Conservation (phyloP, 1,140 invertebrate species). For the Dinoponera quadriceps region DNA sequence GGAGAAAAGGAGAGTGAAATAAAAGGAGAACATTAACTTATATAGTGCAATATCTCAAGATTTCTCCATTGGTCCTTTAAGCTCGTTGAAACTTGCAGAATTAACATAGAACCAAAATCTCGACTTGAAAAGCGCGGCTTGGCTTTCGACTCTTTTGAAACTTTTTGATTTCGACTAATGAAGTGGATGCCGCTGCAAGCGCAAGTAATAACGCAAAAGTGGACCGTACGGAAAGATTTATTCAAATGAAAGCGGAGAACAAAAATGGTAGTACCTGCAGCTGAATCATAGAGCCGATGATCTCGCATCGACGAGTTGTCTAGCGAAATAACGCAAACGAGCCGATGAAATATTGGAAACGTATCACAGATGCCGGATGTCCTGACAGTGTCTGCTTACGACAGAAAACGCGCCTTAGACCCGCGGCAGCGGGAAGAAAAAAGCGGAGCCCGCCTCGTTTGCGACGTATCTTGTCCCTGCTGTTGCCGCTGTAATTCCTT, state of each 20-base stretch:
- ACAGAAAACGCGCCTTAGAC: slow-evolving; percentile 61
- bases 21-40: no score
- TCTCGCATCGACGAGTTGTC: slow-evolving; percentile 66
- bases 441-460: slow-evolving; percentile 34
- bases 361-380: slow-evolving; percentile 60
- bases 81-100: no score
- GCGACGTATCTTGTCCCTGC: slow-evolving; percentile 28
- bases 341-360: slow-evolving; percentile 71
- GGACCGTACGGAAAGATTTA: background rate
- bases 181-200: background rate
- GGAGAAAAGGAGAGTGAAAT: no score
- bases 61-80: no score
- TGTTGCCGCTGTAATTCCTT: slow-evolving; percentile 10
- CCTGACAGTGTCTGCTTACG: slow-evolving; percentile 64
- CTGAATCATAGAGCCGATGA: slow-evolving; percentile 37
- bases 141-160: background rate
- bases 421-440: background rate
- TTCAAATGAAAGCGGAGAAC: slow-evolving; percentile 11
- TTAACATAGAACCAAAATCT: no score
- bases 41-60: no score
- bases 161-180: background rate
- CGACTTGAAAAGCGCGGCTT: background rate
- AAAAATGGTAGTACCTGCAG: slow-evolving; percentile 17
- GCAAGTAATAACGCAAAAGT: background rate
- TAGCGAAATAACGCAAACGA: slow-evolving; percentile 68